These are phyloP conservation scores for Ennomos quercinarius DNA, from an alignment of 2,888 invertebrate species.

Conservation along the genomic window DNA sequence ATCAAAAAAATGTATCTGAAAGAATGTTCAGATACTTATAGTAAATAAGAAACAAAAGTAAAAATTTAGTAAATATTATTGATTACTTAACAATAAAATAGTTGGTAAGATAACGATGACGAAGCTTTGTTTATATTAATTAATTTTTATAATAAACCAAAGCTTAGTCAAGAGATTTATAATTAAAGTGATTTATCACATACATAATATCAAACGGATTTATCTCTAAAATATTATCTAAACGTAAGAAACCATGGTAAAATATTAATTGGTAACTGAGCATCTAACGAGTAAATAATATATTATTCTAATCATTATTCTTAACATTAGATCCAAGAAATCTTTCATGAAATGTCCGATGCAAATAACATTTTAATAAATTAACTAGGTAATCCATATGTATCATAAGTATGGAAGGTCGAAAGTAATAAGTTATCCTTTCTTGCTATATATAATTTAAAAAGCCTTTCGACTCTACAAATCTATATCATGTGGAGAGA, in stretches of 20 bases:
- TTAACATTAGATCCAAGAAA: constrained; percentile 13
- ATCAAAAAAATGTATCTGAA: constrained; percentile 23
- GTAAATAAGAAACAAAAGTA: constrained; percentile 36
- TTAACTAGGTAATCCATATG: constrained; percentile 9
- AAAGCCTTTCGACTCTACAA: constrained; percentile 11
- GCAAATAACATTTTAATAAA: constrained; percentile 10
- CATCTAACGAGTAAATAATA: constrained; percentile 21
- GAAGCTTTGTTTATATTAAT: constrained; percentile 40
- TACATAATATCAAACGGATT: constrained; percentile 15
- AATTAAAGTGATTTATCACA: constrained; percentile 16
- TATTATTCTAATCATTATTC: constrained; percentile 13
- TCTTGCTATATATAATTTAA: constrained; percentile 2
- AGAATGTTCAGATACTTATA: constrained; percentile 40
- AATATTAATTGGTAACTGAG: constrained; percentile 16
- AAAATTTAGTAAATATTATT: constrained; percentile 35
- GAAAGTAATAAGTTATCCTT: constrained; percentile 5
- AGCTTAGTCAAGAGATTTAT: constrained; percentile 39
- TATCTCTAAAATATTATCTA: constrained; percentile 20
- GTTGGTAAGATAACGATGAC: constrained; percentile 35
- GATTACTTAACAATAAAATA: constrained; percentile 38
- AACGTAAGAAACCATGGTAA: constrained; percentile 22
- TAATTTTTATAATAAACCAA: constrained; percentile 36
- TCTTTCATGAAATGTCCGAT: constrained; percentile 8
- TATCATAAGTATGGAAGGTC: constrained; percentile 13
- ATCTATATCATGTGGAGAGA: constrained; percentile 3